phyloP scores from a whole-genome alignment of 2,888 invertebrate species.

The Poecilobothrus nobilitatus region DNA sequence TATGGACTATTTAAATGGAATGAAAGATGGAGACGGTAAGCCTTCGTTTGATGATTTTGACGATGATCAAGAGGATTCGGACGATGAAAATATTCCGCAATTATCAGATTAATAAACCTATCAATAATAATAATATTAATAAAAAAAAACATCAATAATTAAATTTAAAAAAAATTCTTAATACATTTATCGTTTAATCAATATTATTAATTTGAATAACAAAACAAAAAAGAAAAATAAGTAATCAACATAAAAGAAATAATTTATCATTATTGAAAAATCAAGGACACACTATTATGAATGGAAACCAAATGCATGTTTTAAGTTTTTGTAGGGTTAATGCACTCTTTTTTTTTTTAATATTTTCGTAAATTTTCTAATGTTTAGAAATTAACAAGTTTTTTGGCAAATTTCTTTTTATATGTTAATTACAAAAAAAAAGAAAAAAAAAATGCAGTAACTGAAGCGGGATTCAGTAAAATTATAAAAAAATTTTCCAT shows the following conservation, averaged over 20 bases:
- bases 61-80: conserved; percentile 59
- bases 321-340: background rate
- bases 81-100: conserved; percentile 51
- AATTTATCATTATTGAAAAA: background rate
- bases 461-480: conserved; percentile 1
- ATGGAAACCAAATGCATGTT: background rate
- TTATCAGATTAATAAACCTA: conserved; percentile 35
- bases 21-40: conserved; percentile 22
- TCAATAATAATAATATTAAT: conserved; percentile 25
- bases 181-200: conserved; percentile 6
- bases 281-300: background rate
- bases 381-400: background rate
- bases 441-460: background rate
- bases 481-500: background rate
- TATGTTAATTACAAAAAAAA: background rate
- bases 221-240: background rate
- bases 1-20: background rate
- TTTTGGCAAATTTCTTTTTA: too few relatives aligned
- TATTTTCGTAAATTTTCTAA: background rate
- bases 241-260: background rate
- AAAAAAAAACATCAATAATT: conserved; percentile 28
- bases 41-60: conserved; percentile 64
- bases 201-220: background rate
- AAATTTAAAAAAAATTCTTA: conserved; percentile 1
- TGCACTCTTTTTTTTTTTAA: background rate